Conservation (phyloP, 1,140 invertebrate genomes). For the Parapsyche elsis region DNA sequence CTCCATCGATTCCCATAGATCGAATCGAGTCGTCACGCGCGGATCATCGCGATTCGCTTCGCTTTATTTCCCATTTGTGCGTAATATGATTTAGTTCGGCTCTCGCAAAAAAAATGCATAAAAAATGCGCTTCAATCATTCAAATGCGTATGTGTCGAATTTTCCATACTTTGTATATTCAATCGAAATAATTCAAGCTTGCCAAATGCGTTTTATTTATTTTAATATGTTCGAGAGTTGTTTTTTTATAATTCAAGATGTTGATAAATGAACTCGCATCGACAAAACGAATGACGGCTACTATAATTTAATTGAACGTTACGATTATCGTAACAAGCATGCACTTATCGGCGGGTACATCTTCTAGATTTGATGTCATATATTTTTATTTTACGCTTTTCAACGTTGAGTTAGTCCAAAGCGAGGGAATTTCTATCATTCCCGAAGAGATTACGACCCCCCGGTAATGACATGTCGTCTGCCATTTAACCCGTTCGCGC, state of each 20-base stretch:
- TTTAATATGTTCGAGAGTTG: no score
- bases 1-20: background rate
- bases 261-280: no score
- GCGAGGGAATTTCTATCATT: slow-evolving; percentile 1
- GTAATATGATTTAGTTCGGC: background rate
- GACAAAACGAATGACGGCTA: background rate
- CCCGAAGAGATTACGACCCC: slow-evolving; percentile 22
- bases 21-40: background rate
- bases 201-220: no score
- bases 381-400: background rate
- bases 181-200: no score
- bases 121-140: no score
- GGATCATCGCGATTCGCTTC: background rate
- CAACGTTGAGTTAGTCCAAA: background rate
- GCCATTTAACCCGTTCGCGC: slow-evolving; percentile 15
- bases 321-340: background rate
- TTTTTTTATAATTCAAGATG: no score
- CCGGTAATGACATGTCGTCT: slow-evolving; percentile 17
- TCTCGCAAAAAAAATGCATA: no score
- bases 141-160: no score
- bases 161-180: no score
- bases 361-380: no score
- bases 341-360: background rate
- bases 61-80: slow-evolving; percentile 1
- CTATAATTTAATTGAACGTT: slow-evolving; percentile 16